phyloP scores from a whole-genome alignment of 2,888 invertebrate genomes.

The Magallana nippona region DNA sequence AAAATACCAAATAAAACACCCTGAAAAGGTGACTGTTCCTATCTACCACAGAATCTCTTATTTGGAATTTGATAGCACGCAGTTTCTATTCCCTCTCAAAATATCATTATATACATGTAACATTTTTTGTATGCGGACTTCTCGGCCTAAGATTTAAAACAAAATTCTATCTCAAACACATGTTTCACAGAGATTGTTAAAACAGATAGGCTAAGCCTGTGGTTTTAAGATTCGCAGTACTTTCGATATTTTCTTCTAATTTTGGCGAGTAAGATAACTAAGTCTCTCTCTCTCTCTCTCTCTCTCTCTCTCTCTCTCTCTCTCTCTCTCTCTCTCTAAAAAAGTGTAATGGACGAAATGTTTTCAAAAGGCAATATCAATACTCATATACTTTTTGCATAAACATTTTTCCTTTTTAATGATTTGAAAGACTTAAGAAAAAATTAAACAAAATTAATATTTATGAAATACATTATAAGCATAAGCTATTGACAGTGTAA shows the following conservation, averaged over 20 bases:
- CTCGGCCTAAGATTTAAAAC: not conserved
- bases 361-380: too few relatives aligned
- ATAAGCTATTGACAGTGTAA: too few relatives aligned
- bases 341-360: too few relatives aligned
- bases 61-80: not conserved
- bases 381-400: too few relatives aligned
- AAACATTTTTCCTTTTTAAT: too few relatives aligned
- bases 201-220: too few relatives aligned
- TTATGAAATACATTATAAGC: too few relatives aligned
- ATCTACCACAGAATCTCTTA: not conserved
- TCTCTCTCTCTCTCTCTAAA: constrained; percentile 49
- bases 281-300: constrained; percentile 13
- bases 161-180: not conserved
- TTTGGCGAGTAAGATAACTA: too few relatives aligned
- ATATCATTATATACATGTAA: not conserved
- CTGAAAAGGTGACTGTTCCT: constrained; percentile 12
- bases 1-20: constrained; percentile 7
- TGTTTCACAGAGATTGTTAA: not conserved
- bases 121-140: not conserved
- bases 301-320: constrained; percentile 48
- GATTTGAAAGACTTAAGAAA: too few relatives aligned
- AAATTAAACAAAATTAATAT: too few relatives aligned
- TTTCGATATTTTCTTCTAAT: too few relatives aligned
- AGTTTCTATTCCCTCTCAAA: not conserved
- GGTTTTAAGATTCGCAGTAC: too few relatives aligned